These are phyloP conservation scores for Myrmecophaga tridactyla DNA, from an alignment of 2,113 vertebrate genomes.

Conservation along the genomic window DNA sequence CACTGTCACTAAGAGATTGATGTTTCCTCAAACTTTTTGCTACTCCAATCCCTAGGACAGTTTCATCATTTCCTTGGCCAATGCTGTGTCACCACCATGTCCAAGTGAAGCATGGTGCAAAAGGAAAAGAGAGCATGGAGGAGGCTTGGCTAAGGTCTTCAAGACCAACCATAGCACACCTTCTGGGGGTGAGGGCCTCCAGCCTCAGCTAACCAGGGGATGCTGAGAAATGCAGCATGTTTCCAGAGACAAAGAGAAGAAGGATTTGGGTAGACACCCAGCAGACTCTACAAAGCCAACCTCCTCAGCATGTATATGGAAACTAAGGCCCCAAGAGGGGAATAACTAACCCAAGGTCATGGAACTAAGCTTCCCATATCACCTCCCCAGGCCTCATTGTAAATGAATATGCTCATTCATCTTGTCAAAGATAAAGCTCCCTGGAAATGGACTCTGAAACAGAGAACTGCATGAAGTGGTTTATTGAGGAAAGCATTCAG, in stretches of 20 bases:
- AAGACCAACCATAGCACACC: accelerated
- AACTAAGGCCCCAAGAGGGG: not conserved
- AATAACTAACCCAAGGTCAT: not conserved
- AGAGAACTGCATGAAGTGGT: not conserved
- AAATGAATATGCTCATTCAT: not conserved
- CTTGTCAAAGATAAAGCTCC: not conserved
- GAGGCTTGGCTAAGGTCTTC: not conserved
- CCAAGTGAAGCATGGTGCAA: not conserved
- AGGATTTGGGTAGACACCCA: too few species aligned
- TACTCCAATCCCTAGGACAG: not conserved
- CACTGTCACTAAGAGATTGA: not conserved
- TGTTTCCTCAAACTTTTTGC: not conserved
- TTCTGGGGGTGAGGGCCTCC: not conserved
- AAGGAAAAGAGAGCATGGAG: not conserved
- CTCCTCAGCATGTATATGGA: not conserved
- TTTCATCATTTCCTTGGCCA: not conserved
- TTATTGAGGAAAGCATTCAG: not conserved
- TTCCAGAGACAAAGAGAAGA: not conserved
- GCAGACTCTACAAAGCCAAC: not conserved
- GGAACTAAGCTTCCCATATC: not conserved
- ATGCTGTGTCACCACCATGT: not conserved
- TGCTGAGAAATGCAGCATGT: not conserved
- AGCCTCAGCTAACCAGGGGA: not conserved
- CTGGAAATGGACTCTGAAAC: not conserved
- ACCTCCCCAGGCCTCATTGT: not conserved